Evolutionary conservation across 2,797 vertebrate genomes (phyloP).

Genomic region (Acanthornis magna): DNA sequence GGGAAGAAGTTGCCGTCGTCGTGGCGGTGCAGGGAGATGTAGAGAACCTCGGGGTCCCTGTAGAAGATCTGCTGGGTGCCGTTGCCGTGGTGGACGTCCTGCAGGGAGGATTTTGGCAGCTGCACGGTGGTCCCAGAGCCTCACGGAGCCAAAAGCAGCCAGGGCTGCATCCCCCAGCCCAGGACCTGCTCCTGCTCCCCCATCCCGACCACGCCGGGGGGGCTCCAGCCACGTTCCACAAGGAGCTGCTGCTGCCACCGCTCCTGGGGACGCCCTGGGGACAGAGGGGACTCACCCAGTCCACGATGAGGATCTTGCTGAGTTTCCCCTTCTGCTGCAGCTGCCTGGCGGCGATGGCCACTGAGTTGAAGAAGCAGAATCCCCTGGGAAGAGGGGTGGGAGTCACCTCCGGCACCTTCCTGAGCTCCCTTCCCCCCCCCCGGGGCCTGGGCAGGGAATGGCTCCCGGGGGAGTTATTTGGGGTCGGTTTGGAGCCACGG

Average conservation of each 20-base stretch:
- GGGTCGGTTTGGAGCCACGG: neutral
- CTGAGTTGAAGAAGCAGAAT: constrained; percentile 97
- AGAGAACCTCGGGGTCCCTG: constrained; percentile 88
- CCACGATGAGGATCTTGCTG: constrained; percentile 93
- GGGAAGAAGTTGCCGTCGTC: constrained; percentile 96
- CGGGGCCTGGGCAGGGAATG: rapidly evolving
- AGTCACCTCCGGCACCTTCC: neutral
- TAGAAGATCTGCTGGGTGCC: constrained; percentile 97
- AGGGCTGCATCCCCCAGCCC: too few relatives aligned
- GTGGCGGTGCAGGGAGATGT: constrained; percentile 94
- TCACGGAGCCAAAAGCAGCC: neutral
- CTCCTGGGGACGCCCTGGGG: neutral
- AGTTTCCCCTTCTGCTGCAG: constrained; percentile 91
- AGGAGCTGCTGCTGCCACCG: rapidly evolving
- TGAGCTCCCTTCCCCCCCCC: neutral
- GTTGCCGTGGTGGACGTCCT: constrained; percentile 98
- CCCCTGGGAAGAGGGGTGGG: constrained; percentile 77
- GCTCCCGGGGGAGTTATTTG: neutral
- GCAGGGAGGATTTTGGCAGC: neutral
- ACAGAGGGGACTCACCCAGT: constrained; percentile 83
- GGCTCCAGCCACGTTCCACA: neutral
- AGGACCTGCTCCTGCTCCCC: neutral
- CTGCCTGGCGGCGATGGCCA: constrained; percentile 92
- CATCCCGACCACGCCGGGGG: rapidly evolving
- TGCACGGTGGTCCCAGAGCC: neutral